Evolutionary conservation across 2,888 invertebrate genomes (phyloP).

Genomic region (Xiphydria camelus): DNA sequence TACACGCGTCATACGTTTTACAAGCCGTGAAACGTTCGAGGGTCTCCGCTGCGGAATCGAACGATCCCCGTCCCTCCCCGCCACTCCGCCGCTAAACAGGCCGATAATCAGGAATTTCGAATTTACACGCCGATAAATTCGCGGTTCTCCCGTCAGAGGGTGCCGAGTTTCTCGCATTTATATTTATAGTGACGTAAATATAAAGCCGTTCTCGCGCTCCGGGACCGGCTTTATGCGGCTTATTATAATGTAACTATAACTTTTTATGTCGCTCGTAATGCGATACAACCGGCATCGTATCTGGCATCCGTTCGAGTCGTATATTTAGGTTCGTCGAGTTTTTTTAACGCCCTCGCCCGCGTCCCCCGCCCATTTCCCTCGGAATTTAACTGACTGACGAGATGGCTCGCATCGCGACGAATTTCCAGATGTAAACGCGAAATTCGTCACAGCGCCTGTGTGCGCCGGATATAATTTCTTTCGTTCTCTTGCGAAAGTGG

Average conservation of each 20-base stretch:
- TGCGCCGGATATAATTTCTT: too few species aligned
- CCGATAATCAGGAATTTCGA: slow-evolving; percentile 44
- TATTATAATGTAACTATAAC: slow-evolving; percentile 54
- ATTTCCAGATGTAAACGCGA: too few species aligned
- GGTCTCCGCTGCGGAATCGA: neutral
- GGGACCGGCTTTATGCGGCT: slow-evolving; percentile 30
- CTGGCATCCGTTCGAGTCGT: slow-evolving; percentile 29
- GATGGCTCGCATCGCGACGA: too few species aligned
- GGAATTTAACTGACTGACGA: too few species aligned
- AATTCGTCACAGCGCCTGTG: too few species aligned
- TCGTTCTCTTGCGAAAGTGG: too few species aligned
- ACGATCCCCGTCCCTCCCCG: neutral
- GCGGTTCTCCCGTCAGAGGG: slow-evolving; percentile 10
- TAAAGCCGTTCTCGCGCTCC: slow-evolving; percentile 31
- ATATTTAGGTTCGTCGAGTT: slow-evolving; percentile 19
- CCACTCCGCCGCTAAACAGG: slow-evolving; percentile 21
- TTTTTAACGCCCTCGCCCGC: too few species aligned
- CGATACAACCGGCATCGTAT: slow-evolving; percentile 22
- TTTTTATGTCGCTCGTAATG: slow-evolving; percentile 49
- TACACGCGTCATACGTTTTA: neutral
- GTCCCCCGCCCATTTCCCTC: too few species aligned
- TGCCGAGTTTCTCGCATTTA: slow-evolving; percentile 33
- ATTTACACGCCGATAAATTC: slow-evolving; percentile 46
- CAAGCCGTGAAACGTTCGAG: neutral
- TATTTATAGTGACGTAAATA: slow-evolving; percentile 41